Conservation (phyloP, 2,888 invertebrate genomes). For the Plagodis dolabraria region DNA sequence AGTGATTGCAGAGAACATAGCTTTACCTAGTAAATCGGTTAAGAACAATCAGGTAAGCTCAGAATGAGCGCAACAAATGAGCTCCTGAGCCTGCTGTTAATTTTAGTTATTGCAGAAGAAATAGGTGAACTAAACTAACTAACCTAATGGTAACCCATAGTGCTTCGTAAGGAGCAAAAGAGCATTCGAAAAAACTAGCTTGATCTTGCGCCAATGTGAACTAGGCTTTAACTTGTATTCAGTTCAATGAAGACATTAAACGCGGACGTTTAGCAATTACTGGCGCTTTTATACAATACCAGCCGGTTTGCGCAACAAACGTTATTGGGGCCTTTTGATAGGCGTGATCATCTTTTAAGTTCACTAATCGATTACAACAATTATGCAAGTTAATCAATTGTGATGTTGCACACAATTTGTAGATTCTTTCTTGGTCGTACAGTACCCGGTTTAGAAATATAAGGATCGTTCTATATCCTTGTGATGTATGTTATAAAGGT, state of each 20-base stretch:
- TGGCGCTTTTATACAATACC: constrained; percentile 42
- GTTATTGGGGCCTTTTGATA: constrained; percentile 45
- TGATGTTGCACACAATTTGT: constrained; percentile 39
- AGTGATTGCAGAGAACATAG: too few relatives aligned
- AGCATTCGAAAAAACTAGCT: neutral
- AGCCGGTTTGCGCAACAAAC: constrained; percentile 45
- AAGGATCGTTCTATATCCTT: too few relatives aligned
- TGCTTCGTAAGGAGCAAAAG: too few relatives aligned
- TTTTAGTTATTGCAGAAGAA: too few relatives aligned
- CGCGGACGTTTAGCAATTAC: constrained; percentile 43
- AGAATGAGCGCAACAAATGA: too few relatives aligned
- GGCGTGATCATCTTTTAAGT: constrained; percentile 43
- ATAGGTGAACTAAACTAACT: too few relatives aligned
- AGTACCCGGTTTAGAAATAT: too few relatives aligned
- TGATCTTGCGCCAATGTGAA: constrained; percentile 1
- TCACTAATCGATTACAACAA: constrained; percentile 46
- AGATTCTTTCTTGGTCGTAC: neutral
- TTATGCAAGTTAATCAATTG: constrained; percentile 46
- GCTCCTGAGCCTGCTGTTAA: too few relatives aligned
- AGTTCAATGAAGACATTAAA: constrained; percentile 43
- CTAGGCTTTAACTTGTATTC: constrained; percentile 11
- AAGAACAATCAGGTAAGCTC: too few relatives aligned
- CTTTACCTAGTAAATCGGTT: too few relatives aligned
- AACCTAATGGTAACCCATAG: too few relatives aligned
- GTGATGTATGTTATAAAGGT: too few relatives aligned